phyloP scores from a whole-genome alignment of 1,140 invertebrate species.

The Grapholita molesta region DNA sequence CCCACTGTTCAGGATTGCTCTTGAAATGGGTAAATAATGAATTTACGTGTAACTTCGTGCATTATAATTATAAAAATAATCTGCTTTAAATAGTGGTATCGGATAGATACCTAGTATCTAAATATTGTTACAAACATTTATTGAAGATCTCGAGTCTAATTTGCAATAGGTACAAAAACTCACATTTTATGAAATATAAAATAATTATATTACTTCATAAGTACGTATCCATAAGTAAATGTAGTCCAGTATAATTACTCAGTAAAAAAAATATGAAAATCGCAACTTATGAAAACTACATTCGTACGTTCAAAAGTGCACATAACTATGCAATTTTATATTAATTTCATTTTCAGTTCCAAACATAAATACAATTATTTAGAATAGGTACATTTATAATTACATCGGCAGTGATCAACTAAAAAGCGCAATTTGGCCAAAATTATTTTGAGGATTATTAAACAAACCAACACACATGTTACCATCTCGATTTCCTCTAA shows the following conservation, averaged over 20 bases:
- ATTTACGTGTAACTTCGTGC: too few relatives aligned
- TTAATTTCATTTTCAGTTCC: neutral
- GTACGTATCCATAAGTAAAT: neutral
- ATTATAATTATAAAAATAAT: too few relatives aligned
- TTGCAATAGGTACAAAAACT: neutral
- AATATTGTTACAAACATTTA: too few relatives aligned
- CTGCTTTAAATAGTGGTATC: too few relatives aligned
- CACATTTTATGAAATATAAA: neutral
- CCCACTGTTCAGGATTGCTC: too few relatives aligned
- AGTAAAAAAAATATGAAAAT: conserved; percentile 14
- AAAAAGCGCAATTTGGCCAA: neutral
- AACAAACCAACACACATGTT: neutral
- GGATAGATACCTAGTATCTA: too few relatives aligned
- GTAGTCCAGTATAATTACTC: neutral
- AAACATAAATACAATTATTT: neutral
- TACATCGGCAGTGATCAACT: conserved; percentile 11
- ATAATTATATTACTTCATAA: neutral
- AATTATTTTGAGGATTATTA: neutral
- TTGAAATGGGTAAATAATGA: too few relatives aligned
- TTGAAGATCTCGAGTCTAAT: neutral
- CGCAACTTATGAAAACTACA: conserved; percentile 13
- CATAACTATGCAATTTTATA: neutral
- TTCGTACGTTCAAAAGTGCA: neutral
- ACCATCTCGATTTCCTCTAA: neutral
- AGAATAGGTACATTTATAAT: neutral